phyloP scores from a whole-genome alignment of 1,140 invertebrate genomes.

The Pissodes strobi region DNA sequence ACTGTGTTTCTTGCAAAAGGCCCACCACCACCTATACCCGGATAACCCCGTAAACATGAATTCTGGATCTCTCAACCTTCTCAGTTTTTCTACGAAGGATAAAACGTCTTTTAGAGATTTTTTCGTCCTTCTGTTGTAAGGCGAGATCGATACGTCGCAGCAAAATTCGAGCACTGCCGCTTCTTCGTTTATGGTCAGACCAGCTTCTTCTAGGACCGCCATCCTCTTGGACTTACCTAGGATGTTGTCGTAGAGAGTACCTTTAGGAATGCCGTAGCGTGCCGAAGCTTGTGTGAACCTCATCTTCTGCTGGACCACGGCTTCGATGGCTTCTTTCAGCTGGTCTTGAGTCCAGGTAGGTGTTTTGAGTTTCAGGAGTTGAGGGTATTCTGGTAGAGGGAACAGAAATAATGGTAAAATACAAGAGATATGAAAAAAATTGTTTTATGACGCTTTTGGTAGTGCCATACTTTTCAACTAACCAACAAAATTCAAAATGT shows the following conservation, averaged over 20 bases:
- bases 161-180: conserved; percentile 71
- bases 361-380: conserved; percentile 70
- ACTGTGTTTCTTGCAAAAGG: conserved; percentile 78
- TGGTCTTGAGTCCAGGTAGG: conserved; percentile 77
- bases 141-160: conserved; percentile 72
- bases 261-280: conserved; percentile 75
- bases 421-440: too few species aligned
- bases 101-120: conserved; percentile 69
- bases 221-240: conserved; percentile 77
- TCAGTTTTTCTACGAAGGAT: conserved; percentile 67
- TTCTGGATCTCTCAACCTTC: conserved; percentile 63
- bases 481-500: too few species aligned
- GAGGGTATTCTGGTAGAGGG: conserved; percentile 61
- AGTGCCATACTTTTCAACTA: too few species aligned
- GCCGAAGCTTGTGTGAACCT: conserved; percentile 75
- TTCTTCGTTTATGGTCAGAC: conserved; percentile 66
- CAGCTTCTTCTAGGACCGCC: conserved; percentile 73
- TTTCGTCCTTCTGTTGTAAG: conserved; percentile 73
- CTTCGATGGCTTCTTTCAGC: conserved; percentile 74
- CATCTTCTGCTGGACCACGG: conserved; percentile 75
- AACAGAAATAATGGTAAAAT: conserved; percentile 21
- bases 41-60: conserved; percentile 70
- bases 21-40: conserved; percentile 81
- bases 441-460: too few species aligned
- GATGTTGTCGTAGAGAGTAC: conserved; percentile 79